Conservation (phyloP, 2,797 vertebrate species). For the Ambastaia sidthimunki region DNA sequence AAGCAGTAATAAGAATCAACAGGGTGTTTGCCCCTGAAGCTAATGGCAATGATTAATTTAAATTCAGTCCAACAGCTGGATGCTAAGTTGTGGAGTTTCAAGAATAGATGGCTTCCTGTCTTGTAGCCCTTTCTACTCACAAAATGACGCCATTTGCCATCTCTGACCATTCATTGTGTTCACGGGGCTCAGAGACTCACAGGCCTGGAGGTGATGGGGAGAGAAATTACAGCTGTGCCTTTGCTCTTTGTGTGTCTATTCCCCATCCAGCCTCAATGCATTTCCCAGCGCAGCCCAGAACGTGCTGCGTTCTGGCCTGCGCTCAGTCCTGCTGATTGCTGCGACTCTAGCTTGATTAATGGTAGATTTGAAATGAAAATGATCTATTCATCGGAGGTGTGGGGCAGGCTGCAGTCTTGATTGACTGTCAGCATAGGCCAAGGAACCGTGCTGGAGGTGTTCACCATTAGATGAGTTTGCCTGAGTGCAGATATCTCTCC, state of each 20-base stretch:
- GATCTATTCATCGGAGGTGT: constrained; percentile 60
- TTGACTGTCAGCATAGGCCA: constrained; percentile 66
- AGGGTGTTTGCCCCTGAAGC: constrained; percentile 47
- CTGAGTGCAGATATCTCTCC: constrained; percentile 35
- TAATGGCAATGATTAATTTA: constrained; percentile 40
- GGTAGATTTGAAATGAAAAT: constrained; percentile 68
- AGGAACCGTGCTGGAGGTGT: constrained; percentile 62
- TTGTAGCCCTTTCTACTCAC: background rate
- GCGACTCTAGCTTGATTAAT: constrained; percentile 66
- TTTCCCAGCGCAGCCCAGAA: constrained; percentile 55
- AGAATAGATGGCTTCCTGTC: background rate
- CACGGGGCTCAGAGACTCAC: background rate
- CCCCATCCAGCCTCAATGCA: constrained; percentile 57
- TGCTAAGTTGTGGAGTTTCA: constrained; percentile 19
- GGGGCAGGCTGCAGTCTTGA: constrained; percentile 63
- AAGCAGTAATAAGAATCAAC: constrained; percentile 31
- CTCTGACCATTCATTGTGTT: constrained; percentile 40
- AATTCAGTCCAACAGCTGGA: constrained; percentile 42
- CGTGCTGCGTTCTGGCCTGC: constrained; percentile 58
- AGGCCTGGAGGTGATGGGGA: constrained; percentile 10
- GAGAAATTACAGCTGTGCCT: constrained; percentile 26
- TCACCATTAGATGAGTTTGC: constrained; percentile 33
- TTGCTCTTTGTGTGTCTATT: constrained; percentile 49
- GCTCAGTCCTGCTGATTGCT: constrained; percentile 63
- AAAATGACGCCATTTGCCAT: constrained; percentile 1